These are phyloP conservation scores for Cybosia mesomella DNA, from an alignment of 2,888 invertebrate genomes.

Conservation along the genomic window DNA sequence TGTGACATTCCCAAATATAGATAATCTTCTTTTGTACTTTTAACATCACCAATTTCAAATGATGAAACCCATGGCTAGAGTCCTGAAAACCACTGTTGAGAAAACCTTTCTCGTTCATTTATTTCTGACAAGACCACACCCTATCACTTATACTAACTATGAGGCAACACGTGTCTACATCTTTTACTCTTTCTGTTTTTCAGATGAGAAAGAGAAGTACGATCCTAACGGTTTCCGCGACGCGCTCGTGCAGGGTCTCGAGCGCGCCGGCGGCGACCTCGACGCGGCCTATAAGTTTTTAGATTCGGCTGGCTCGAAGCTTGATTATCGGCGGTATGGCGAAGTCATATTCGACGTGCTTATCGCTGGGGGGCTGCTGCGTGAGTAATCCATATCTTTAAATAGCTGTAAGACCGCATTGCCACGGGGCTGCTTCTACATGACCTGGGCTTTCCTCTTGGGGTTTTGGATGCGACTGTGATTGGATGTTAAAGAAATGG, in stretches of 20 bases:
- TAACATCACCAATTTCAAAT: constrained; percentile 44
- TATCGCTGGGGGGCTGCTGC: constrained; percentile 98
- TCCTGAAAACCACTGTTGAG: constrained; percentile 78
- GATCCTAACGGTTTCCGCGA: constrained; percentile 99
- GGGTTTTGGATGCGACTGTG: no score
- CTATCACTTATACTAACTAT: no score
- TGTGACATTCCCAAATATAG: no score
- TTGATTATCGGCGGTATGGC: constrained; percentile 99
- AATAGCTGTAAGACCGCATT: not conserved
- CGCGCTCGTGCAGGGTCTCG: constrained; percentile 97
- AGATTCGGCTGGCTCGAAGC: constrained; percentile 97
- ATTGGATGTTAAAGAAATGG: no score
- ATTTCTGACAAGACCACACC: constrained; percentile 53
- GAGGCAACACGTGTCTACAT: not conserved
- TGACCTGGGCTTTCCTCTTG: not conserved
- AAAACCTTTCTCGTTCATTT: constrained; percentile 81
- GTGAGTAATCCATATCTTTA: constrained; percentile 80
- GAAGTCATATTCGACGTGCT: constrained; percentile 99
- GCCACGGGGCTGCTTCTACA: not conserved
- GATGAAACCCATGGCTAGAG: constrained; percentile 85
- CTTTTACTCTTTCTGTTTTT: constrained; percentile 26
- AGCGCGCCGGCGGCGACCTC: constrained; percentile 97
- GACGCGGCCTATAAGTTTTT: constrained; percentile 98
- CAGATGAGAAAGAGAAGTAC: constrained; percentile 99
- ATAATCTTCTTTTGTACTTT: no score